phyloP scores from a whole-genome alignment of 2,113 vertebrate genomes.

The Caretta caretta region DNA sequence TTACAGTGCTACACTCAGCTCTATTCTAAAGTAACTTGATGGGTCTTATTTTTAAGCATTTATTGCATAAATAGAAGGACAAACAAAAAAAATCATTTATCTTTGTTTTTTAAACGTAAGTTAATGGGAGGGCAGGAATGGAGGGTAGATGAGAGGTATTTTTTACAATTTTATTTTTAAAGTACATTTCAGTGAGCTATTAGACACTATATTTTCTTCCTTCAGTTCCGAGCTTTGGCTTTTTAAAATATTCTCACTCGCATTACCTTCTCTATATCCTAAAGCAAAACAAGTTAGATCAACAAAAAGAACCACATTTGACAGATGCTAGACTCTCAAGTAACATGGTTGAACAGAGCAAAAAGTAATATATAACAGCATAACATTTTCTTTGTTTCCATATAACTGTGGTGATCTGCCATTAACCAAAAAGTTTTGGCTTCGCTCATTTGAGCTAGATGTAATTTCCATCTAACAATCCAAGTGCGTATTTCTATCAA shows the following conservation, averaged over 20 bases:
- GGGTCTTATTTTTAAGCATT: neutral
- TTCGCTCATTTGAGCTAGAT: neutral
- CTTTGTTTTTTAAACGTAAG: neutral
- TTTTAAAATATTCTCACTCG: too few species aligned
- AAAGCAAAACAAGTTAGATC: too few species aligned
- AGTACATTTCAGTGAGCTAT: neutral
- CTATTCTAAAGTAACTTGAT: neutral
- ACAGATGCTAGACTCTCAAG: too few species aligned
- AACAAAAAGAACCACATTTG: too few species aligned
- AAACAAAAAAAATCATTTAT: neutral
- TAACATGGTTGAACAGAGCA: too few species aligned
- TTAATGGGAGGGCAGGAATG: neutral
- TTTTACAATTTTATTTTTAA: neutral
- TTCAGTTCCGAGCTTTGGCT: fast-evolving
- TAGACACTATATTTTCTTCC: neutral
- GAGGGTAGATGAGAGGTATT: neutral
- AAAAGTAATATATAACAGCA: too few species aligned
- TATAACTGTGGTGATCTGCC: too few species aligned
- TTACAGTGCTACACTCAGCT: too few species aligned
- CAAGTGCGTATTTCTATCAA: neutral
- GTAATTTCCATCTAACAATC: neutral
- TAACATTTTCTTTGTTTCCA: too few species aligned
- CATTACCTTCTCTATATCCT: too few species aligned
- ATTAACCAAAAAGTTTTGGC: neutral
- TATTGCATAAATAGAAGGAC: neutral